Evolutionary conservation across 2,113 vertebrate genomes (phyloP).

Genomic region (Pelobates fuscus): DNA sequence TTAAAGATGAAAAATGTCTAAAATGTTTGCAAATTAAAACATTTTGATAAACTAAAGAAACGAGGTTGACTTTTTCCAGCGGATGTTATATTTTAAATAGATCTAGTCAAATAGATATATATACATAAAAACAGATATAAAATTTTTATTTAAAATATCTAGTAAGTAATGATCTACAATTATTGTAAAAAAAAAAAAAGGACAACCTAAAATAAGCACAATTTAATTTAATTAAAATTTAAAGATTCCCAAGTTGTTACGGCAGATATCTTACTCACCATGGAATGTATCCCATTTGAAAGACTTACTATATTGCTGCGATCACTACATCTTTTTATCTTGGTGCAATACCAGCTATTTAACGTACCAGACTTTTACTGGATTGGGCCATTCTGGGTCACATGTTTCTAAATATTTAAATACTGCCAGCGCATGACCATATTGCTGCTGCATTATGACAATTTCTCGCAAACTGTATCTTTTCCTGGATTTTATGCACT

Average conservation of each 20-base stretch:
- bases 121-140: too few species aligned
- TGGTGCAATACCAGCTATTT: conserved; percentile 38
- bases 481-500: conserved; percentile 25
- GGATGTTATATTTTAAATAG: too few species aligned
- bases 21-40: too few species aligned
- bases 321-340: conserved; percentile 42
- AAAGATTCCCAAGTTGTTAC: not conserved
- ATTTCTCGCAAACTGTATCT: conserved; percentile 20
- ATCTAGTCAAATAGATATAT: too few species aligned
- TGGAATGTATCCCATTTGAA: conserved; percentile 13
- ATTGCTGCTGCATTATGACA: conserved; percentile 45
- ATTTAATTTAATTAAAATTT: not conserved
- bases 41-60: too few species aligned
- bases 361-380: conserved; percentile 25
- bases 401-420: conserved; percentile 43
- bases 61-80: too few species aligned
- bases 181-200: not conserved
- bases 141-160: too few species aligned
- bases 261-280: conserved; percentile 34
- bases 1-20: too few species aligned
- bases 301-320: conserved; percentile 29
- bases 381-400: conserved; percentile 36
- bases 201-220: not conserved
- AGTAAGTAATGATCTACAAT: not conserved
- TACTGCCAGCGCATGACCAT: conserved; percentile 35